These are phyloP conservation scores for Orchesellides sinensis DNA, from an alignment of 2,888 invertebrate species.

Conservation along the genomic window DNA sequence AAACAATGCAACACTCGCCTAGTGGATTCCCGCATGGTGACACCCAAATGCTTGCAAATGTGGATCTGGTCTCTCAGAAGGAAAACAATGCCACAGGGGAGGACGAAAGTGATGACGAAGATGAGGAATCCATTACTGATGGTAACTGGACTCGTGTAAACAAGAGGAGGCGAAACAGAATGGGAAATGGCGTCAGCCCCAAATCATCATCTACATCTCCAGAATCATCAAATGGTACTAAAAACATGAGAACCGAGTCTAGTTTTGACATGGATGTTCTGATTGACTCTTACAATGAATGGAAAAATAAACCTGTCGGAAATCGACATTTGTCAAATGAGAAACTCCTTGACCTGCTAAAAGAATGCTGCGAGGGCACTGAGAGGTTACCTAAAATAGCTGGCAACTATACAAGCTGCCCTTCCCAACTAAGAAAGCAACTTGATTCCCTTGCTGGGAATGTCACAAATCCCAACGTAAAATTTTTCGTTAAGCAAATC, in stretches of 20 bases:
- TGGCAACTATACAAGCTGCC: background rate
- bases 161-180: background rate
- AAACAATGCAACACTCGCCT: background rate
- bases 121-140: too few relatives aligned
- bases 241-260: background rate
- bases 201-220: background rate
- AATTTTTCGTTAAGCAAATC: conserved; percentile 4
- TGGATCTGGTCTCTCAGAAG: background rate
- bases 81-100: background rate
- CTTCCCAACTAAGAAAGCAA: conserved; percentile 3
- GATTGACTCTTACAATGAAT: background rate
- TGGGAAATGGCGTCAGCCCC: too few relatives aligned
- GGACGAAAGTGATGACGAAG: too few relatives aligned
- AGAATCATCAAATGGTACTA: background rate
- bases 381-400: background rate
- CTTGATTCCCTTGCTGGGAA: background rate
- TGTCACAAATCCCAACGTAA: background rate
- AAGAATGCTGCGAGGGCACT: background rate
- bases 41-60: background rate
- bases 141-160: background rate
- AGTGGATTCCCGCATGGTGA: background rate
- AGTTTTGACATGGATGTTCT: background rate
- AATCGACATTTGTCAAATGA: background rate
- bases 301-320: conserved; percentile 2
- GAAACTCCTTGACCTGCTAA: background rate